Evolutionary conservation across 2,797 vertebrate species (phyloP).

Genomic region (Enteromius unitaeniatus): DNA sequence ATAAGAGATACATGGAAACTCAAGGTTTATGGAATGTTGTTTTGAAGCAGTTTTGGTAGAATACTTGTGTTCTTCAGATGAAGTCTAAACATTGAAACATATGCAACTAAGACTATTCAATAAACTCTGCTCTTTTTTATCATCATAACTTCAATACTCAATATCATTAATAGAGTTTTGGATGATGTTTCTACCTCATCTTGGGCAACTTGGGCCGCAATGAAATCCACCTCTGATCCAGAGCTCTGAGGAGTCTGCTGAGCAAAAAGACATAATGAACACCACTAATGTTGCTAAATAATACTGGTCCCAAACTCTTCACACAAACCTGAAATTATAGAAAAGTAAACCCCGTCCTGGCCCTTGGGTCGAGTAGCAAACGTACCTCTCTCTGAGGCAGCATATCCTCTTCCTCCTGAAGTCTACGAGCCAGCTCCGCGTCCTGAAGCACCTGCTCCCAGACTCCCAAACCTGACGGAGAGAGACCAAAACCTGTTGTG

Average conservation of each 20-base stretch:
- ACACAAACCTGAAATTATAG: background rate
- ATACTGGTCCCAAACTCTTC: background rate
- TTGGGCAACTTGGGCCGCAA: constrained; percentile 81
- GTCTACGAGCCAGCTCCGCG: constrained; percentile 77
- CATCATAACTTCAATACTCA: no score
- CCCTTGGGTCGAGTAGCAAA: background rate
- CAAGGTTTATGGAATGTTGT: no score
- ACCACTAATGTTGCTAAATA: background rate
- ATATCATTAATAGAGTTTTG: no score
- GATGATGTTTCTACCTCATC: constrained; percentile 72
- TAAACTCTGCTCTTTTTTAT: no score
- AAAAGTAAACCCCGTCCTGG: background rate
- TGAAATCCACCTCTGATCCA: constrained; percentile 74
- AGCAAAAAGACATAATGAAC: background rate
- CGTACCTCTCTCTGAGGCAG: constrained; percentile 62
- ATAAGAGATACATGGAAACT: no score
- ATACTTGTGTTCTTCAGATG: no score
- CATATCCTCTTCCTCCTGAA: constrained; percentile 77
- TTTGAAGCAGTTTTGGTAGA: no score
- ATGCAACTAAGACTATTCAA: no score
- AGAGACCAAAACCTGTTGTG: background rate
- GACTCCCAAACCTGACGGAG: constrained; percentile 64
- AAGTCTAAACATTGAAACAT: no score
- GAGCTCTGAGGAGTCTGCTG: constrained; percentile 61
- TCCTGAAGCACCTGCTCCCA: constrained; percentile 77